Evolutionary conservation across 2,113 vertebrate species (phyloP).

Genomic region (Sterrhoptilus dennistouni): DNA sequence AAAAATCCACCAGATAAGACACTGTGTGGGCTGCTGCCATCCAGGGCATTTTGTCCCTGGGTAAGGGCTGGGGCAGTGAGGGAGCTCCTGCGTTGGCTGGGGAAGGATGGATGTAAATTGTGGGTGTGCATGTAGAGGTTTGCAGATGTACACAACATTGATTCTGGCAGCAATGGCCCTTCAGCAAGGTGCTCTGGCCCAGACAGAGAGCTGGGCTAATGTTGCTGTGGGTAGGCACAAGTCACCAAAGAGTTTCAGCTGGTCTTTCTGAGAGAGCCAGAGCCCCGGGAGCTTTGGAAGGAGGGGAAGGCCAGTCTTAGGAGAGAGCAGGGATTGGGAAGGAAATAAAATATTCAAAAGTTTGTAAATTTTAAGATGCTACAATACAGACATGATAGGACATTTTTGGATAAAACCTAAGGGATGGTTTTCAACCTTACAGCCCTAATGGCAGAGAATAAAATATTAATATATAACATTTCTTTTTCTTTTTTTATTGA

Average conservation of each 20-base stretch:
- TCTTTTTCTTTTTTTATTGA: neutral
- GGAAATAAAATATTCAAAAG: neutral
- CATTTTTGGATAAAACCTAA: neutral
- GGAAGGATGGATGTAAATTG: neutral
- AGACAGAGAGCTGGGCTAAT: neutral
- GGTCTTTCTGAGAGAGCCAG: neutral
- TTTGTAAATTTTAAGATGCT: neutral
- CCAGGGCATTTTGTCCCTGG: fast-evolving
- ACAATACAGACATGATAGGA: neutral
- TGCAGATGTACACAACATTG: fast-evolving
- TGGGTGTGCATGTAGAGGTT: neutral
- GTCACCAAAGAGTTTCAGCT: neutral
- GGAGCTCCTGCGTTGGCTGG: neutral
- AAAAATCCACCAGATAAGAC: neutral
- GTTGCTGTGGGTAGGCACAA: neutral
- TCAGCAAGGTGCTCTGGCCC: neutral
- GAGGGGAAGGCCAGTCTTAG: neutral
- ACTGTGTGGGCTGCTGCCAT: neutral
- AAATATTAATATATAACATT: constrained; percentile 1
- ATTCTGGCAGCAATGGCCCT: neutral
- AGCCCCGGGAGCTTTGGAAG: neutral
- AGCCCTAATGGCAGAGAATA: neutral
- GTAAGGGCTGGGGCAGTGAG: neutral
- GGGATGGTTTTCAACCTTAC: neutral
- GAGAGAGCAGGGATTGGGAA: neutral